phyloP scores from a whole-genome alignment of 35 echinoderm and acorn worm genomes.

The Heliocidaris erythrogramma region DNA sequence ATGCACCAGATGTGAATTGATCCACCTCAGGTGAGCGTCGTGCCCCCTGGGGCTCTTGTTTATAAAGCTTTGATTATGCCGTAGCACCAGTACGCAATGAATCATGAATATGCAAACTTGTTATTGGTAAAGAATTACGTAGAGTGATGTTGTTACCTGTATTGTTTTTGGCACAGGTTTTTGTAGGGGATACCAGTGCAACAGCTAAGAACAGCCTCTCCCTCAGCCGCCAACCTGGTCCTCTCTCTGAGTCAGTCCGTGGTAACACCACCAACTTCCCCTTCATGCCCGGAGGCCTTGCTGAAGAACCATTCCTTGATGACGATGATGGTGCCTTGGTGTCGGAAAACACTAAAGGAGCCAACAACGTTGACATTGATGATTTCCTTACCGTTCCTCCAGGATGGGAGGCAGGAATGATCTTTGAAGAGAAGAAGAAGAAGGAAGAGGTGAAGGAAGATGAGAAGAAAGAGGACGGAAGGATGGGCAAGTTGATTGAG shows the following conservation, averaged over 20 bases:
- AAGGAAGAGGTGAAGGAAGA: slow-evolving; percentile 38
- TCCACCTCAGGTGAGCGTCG: too few relatives aligned
- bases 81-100: background rate
- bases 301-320: slow-evolving; percentile 76
- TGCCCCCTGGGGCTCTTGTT: too few relatives aligned
- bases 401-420: slow-evolving; percentile 72
- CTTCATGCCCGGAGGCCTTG: slow-evolving; percentile 95
- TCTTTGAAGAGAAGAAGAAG: slow-evolving; percentile 55
- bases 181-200: slow-evolving; percentile 62
- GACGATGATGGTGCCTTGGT: slow-evolving; percentile 54
- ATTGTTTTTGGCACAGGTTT: slow-evolving; percentile 48
- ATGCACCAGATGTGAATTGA: too few relatives aligned
- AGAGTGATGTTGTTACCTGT: background rate
- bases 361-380: slow-evolving; percentile 46
- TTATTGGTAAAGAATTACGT: background rate
- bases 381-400: slow-evolving; percentile 80
- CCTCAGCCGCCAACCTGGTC: slow-evolving; percentile 81
- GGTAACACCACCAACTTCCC: slow-evolving; percentile 93
- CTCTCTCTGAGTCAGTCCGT: slow-evolving; percentile 77
- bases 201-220: slow-evolving; percentile 95
- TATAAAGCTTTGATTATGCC: too few relatives aligned
- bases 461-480: slow-evolving; percentile 13
- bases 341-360: slow-evolving; percentile 51
- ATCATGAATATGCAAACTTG: background rate
- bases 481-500: background rate